A percentile compares a stretch with the other conserved stretches of the same genome.
Conservation (phyloP, 2,113 vertebrate genomes). For the Chloropsis hardwickii region DNA sequence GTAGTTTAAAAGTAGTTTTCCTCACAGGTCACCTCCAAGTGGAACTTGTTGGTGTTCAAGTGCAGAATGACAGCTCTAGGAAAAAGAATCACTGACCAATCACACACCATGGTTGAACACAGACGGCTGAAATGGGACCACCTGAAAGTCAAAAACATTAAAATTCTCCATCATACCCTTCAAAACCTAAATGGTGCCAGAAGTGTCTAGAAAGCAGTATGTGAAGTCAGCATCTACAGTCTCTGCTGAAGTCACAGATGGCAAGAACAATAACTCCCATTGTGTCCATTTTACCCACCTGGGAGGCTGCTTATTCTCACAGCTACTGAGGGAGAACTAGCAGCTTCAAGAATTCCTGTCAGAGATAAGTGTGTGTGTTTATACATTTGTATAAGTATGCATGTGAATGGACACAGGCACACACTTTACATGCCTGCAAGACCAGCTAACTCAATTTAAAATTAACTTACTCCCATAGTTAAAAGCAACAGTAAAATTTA, state of each 20-base stretch:
- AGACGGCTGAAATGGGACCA: neutral
- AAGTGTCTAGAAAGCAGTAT: neutral
- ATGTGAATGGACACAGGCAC: neutral
- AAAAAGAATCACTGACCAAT: neutral
- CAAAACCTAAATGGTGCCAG: neutral
- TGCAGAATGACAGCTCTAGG: neutral
- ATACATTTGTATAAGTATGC: rapidly evolving
- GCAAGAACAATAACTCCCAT: neutral
- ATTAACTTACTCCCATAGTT: neutral
- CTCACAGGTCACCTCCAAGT: neutral
- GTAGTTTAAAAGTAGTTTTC: neutral
- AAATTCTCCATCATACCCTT: neutral
- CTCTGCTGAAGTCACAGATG: neutral
- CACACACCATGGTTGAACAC: neutral
- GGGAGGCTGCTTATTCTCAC: neutral
- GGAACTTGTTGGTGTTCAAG: neutral
- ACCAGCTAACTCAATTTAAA: neutral
- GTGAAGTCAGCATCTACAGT: neutral
- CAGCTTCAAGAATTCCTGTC: neutral
- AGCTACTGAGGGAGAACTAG: neutral
- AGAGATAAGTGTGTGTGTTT: neutral
- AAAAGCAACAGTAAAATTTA: neutral
- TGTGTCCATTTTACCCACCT: neutral
- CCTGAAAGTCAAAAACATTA: neutral
- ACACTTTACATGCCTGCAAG: neutral